A percentile compares a stretch with the other conserved stretches of the same genome.
Conservation (phyloP, 2,888 invertebrate species). For the Stegana nigrithorax region DNA sequence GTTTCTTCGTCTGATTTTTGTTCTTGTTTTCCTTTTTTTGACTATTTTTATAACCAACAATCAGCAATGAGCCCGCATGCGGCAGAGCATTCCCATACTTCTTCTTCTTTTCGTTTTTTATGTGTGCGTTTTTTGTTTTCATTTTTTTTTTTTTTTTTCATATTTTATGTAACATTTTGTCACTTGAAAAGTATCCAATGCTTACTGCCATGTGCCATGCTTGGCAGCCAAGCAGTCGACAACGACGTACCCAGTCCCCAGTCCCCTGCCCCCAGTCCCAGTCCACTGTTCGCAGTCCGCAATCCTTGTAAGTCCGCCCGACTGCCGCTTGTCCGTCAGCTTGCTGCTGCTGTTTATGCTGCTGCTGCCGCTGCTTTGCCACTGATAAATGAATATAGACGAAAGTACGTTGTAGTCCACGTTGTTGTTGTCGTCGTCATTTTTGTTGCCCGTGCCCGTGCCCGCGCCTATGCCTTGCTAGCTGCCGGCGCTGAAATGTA, state of each 20-base stretch:
- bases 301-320: background rate
- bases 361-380: constrained; percentile 39
- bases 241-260: background rate
- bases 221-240: constrained; percentile 37
- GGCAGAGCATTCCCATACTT: background rate
- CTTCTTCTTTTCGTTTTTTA: too few relatives aligned
- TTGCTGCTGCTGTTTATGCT: too few relatives aligned
- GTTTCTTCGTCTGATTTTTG: background rate
- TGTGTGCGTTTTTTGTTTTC: constrained; percentile 25
- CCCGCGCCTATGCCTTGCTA: background rate
- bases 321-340: background rate
- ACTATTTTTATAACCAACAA: constrained; percentile 12
- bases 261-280: background rate
- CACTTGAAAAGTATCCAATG: constrained; percentile 20
- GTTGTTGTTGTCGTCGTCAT: too few relatives aligned
- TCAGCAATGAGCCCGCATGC: background rate
- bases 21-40: background rate
- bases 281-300: background rate
- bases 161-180: constrained; percentile 56
- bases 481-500: background rate
- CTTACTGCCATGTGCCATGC: background rate
- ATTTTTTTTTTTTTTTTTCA: constrained; percentile 42
- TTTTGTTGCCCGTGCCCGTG: background rate
- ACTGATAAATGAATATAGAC: constrained; percentile 52
- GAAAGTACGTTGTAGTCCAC: too few relatives aligned